Evolutionary conservation across 2,888 invertebrate genomes (phyloP), one percentile per base, ranked within the genome.

Genomic region (Nephrocerus scutellatus): DNA sequence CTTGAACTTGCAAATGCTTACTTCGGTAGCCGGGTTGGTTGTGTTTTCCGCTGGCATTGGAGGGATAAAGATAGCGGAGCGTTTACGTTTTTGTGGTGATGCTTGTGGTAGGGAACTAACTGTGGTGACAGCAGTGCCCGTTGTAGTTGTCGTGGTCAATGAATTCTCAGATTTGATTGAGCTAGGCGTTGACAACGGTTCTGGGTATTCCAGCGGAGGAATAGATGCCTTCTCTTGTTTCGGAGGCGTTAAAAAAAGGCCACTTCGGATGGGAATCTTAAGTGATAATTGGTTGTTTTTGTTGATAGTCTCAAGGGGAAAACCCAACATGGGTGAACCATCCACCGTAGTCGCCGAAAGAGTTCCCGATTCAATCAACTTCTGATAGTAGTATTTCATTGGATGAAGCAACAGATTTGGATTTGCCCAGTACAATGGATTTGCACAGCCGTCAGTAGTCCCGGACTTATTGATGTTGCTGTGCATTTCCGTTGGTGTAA

Each of bases 1-100:
- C 62, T 91, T 91, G 60, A 91, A 91, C 65, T 91, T 91, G 63
- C 91, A 91, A 57, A 91, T 91, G 63, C 85, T 85, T 26, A 87
- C 90, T 66, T 87, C 86, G 0, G 85, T 83, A 1, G 85, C 82
- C 0, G 86, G 85, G 52, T 83, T 84, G 4, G 80, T 75, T 6
- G 80, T 75, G 52, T 77, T 82, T 54, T 83, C 84, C 4, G 80
- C 72, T 1, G 84, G 84, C 63, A 86, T 79, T 1, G 87, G 86
- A 0, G 87, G 87, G 49, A 87, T 86, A 56, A 86, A 87, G 48
- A 87, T 85, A 0, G 86, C 86, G 0, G 86, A 84, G 1, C 88
- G 75, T 57, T 88, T 85, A 34, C 84, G 70, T 58, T 85, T 84
- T 2, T 79, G 77, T 0, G 76, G 74, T 2, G 70, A 62, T 18